phyloP scores from a whole-genome alignment of 2,797 vertebrate genomes.

The Ctenosaura bakeri region DNA sequence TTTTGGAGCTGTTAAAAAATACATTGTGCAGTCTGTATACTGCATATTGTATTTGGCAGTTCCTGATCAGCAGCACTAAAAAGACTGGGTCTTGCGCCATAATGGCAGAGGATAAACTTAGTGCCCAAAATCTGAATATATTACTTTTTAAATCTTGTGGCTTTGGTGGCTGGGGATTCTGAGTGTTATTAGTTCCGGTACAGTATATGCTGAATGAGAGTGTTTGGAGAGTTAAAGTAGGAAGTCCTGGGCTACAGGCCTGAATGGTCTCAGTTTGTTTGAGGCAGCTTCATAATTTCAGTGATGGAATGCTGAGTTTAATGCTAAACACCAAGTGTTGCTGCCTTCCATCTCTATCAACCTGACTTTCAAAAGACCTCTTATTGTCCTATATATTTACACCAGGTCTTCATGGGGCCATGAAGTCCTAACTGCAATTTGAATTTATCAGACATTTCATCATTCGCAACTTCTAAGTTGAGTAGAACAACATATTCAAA shows the following conservation, averaged over 20 bases:
- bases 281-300: neutral
- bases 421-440: constrained; percentile 30
- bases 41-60: too few species aligned
- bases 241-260: neutral
- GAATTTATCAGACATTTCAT: constrained; percentile 48
- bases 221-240: neutral
- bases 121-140: too few species aligned
- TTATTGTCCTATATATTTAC: constrained; percentile 59
- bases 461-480: constrained; percentile 20
- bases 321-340: constrained; percentile 40
- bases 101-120: neutral
- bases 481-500: constrained; percentile 34
- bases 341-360: constrained; percentile 53
- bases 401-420: constrained; percentile 44
- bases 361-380: constrained; percentile 62
- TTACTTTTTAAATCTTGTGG: too few species aligned
- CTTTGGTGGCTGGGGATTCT: too few species aligned
- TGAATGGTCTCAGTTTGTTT: too few species aligned
- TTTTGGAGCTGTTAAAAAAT: neutral
- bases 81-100: neutral
- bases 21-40: too few species aligned
- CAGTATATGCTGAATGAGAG: too few species aligned
- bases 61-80: too few species aligned
- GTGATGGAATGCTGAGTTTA: constrained; percentile 36
- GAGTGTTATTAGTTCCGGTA: too few species aligned